Conservation (phyloP, 2,888 invertebrate genomes). For the Callimorpha dominula region DNA sequence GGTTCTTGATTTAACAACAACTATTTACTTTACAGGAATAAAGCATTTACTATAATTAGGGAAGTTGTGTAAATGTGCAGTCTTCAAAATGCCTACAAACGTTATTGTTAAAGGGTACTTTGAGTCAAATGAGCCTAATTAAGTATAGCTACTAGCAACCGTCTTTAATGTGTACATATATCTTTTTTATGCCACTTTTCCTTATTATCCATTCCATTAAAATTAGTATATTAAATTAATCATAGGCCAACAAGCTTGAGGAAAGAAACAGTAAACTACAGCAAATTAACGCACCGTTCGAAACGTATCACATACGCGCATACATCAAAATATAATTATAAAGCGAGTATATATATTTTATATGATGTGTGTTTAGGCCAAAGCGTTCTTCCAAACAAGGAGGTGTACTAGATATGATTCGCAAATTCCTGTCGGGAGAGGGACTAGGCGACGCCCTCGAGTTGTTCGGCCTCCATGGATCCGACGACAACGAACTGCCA, state of each 20-base stretch:
- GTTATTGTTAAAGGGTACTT: background rate
- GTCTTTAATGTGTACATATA: too few relatives aligned
- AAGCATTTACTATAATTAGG: too few relatives aligned
- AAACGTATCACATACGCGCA: too few relatives aligned
- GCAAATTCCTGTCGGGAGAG: constrained; percentile 78
- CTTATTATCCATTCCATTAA: too few relatives aligned
- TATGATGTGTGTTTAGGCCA: constrained; percentile 73
- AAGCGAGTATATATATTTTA: constrained; percentile 28
- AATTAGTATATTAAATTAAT: too few relatives aligned
- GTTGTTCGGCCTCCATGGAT: constrained; percentile 71
- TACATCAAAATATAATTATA: too few relatives aligned
- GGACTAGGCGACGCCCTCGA: constrained; percentile 74
- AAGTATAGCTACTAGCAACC: too few relatives aligned
- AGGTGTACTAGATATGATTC: constrained; percentile 71
- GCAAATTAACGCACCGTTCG: too few relatives aligned
- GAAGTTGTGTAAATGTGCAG: too few relatives aligned
- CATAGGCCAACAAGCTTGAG: too few relatives aligned
- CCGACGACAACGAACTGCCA: constrained; percentile 68
- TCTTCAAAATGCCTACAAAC: background rate
- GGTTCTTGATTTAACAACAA: background rate
- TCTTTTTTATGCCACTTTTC: too few relatives aligned
- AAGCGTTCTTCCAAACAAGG: constrained; percentile 66
- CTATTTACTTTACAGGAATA: background rate
- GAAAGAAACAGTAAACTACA: too few relatives aligned
- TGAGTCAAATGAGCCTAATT: background rate